Percentiles rank a stretch among this genome's conserved stretches.
Evolutionary conservation across 1,140 invertebrate genomes (phyloP).

Genomic region (Thalassaphorura encarpata): DNA sequence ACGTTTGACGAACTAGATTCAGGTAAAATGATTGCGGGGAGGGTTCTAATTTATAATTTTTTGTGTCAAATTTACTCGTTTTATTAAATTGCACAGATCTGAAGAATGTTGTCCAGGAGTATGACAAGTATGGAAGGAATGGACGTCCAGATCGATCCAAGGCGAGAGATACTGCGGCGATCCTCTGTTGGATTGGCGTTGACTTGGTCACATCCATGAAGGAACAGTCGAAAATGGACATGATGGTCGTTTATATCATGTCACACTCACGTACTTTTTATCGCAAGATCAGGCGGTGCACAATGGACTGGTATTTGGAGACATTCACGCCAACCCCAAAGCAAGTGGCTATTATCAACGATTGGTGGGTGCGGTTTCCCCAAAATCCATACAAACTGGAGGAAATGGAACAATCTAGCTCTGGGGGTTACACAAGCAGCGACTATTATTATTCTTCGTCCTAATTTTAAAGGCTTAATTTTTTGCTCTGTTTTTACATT

Average conservation of each 20-base stretch:
- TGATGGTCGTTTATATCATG: neutral
- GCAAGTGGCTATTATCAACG: neutral
- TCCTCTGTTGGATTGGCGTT: neutral
- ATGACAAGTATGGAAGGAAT: no score
- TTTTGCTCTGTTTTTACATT: no score
- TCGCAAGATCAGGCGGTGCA: neutral
- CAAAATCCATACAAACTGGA: neutral
- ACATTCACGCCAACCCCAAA: neutral
- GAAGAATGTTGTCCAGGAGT: no score
- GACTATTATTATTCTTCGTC: no score
- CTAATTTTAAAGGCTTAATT: no score
- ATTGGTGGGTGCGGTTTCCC: neutral
- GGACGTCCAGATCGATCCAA: neutral
- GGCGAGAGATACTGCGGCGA: neutral
- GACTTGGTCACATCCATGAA: neutral
- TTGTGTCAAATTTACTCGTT: neutral
- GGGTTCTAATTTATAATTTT: neutral
- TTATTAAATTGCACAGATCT: no score
- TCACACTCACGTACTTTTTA: neutral
- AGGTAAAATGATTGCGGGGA: neutral
- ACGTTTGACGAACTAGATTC: neutral
- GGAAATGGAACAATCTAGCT: neutral
- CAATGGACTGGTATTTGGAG: neutral
- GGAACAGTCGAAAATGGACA: neutral
- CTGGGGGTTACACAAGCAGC: neutral